Evolutionary conservation across 2,113 vertebrate genomes (phyloP).

Genomic region (Microtus ochrogaster): DNA sequence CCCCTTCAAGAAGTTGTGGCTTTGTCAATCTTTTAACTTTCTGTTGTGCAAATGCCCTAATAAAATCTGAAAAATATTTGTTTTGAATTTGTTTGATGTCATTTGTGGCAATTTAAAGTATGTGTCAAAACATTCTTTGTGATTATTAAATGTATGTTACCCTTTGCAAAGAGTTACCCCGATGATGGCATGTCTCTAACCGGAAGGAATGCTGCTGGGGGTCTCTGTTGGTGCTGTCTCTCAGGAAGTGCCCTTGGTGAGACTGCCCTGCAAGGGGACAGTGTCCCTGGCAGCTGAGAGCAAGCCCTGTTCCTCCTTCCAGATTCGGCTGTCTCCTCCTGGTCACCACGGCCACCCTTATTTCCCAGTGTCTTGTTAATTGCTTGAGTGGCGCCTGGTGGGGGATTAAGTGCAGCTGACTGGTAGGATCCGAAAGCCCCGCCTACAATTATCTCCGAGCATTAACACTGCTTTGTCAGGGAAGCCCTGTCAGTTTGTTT

Average conservation of each 20-base stretch:
- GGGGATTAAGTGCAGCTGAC: not conserved
- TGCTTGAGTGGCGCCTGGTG: not conserved
- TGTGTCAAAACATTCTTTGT: not conserved
- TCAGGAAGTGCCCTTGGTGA: not conserved
- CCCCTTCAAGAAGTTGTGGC: not conserved
- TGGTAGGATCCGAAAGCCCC: not conserved
- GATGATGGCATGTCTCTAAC: not conserved
- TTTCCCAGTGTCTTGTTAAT: not conserved
- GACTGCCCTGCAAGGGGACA: too few species aligned
- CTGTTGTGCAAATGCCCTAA: slow-evolving; percentile 52
- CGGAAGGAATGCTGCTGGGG: fast-evolving
- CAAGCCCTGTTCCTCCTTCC: not conserved
- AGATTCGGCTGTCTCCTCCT: not conserved
- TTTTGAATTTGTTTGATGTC: not conserved
- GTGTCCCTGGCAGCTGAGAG: not conserved
- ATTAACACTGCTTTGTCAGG: not conserved
- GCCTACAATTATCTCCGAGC: not conserved
- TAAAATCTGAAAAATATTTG: slow-evolving; percentile 57
- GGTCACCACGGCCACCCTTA: not conserved
- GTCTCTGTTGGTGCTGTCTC: not conserved
- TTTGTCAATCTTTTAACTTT: not conserved
- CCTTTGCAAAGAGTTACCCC: not conserved
- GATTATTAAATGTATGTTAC: not conserved
- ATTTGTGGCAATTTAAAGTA: not conserved
- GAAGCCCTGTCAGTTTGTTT: slow-evolving; percentile 43